phyloP scores from a whole-genome alignment of 2,797 vertebrate genomes.

The Xiphorhynchus erythropygius region DNA sequence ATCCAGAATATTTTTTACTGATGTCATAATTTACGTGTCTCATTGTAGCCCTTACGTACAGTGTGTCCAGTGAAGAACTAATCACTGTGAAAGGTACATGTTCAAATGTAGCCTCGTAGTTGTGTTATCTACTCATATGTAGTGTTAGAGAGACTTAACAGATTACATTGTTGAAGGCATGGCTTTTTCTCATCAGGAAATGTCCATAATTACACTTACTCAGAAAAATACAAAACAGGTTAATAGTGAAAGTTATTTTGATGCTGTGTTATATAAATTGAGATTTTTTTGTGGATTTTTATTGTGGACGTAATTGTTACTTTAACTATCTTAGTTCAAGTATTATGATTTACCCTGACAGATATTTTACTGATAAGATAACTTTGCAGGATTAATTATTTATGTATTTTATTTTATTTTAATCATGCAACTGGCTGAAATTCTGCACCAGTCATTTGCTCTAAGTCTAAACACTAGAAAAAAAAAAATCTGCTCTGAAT shows the following conservation, averaged over 20 bases:
- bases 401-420: constrained; percentile 28
- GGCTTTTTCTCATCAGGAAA: not conserved
- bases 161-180: not conserved
- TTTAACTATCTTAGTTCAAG: constrained; percentile 42
- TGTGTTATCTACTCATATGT: constrained; percentile 5
- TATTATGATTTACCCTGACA: constrained; percentile 5
- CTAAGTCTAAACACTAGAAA: not conserved
- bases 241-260: not conserved
- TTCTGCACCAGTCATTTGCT: not conserved
- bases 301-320: not conserved
- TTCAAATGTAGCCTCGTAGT: constrained; percentile 20
- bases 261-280: not conserved
- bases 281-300: constrained; percentile 1
- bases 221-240: constrained; percentile 10
- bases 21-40: constrained; percentile 20
- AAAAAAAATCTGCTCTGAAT: not conserved
- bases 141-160: not conserved
- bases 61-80: constrained; percentile 14
- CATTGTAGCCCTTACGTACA: not conserved
- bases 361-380: constrained; percentile 33
- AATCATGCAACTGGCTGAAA: constrained; percentile 9
- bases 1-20: not conserved
- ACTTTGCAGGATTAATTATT: constrained; percentile 56
- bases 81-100: constrained; percentile 2
- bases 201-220: not conserved